Conservation (phyloP, 2,888 invertebrate genomes). For the Catocala sponsa region DNA sequence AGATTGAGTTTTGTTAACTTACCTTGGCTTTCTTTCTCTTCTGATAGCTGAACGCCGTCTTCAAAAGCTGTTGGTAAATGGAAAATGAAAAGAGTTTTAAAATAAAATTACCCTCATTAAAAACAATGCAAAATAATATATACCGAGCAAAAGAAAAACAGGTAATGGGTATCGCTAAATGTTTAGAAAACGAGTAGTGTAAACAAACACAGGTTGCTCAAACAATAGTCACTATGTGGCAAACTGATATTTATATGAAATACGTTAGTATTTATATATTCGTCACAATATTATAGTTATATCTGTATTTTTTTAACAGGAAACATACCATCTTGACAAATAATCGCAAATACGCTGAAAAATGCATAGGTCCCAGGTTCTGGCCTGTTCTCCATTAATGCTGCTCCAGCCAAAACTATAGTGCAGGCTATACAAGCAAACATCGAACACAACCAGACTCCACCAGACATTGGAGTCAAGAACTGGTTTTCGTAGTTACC, state of each 20-base stretch:
- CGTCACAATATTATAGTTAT: too few species aligned
- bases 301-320: too few species aligned
- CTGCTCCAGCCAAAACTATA: constrained; percentile 69
- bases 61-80: constrained; percentile 68
- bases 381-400: constrained; percentile 65
- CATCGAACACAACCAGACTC: constrained; percentile 78
- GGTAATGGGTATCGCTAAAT: too few species aligned
- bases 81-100: constrained; percentile 9
- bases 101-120: too few species aligned
- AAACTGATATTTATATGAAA: too few species aligned
- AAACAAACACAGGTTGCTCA: too few species aligned
- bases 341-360: constrained; percentile 76
- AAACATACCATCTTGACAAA: constrained; percentile 74
- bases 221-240: too few species aligned
- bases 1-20: not conserved
- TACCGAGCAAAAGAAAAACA: too few species aligned
- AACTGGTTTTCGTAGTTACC: constrained; percentile 81
- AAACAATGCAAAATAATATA: too few species aligned
- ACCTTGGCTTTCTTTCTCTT: constrained; percentile 74
- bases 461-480: constrained; percentile 77
- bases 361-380: constrained; percentile 65
- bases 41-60: constrained; percentile 67
- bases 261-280: too few species aligned
- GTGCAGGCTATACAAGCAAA: constrained; percentile 64
- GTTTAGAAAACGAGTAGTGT: too few species aligned